Evolutionary conservation across 2,113 vertebrate species (phyloP).

Genomic region (Spea bombifrons): DNA sequence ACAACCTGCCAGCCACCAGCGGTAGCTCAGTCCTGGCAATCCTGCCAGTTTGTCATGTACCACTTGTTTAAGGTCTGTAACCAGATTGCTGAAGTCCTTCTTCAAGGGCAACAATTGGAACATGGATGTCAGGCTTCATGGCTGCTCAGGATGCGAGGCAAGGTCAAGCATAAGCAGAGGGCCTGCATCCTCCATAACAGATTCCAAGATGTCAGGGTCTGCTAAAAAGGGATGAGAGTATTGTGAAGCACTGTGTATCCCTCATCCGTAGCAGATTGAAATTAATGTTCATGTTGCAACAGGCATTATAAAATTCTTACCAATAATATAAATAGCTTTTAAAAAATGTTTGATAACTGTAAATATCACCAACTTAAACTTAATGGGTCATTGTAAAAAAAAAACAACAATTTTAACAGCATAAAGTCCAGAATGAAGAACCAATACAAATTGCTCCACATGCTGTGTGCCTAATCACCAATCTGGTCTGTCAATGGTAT

Average conservation of each 20-base stretch:
- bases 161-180: too few relatives aligned
- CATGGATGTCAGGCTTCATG: too few relatives aligned
- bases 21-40: too few relatives aligned
- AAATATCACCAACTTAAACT: neutral
- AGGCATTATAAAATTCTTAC: neutral
- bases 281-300: neutral
- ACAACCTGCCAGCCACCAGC: too few relatives aligned
- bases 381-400: neutral
- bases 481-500: conserved; percentile 28
- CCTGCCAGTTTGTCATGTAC: too few relatives aligned
- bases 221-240: too few relatives aligned
- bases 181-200: too few relatives aligned
- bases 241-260: conserved; percentile 30
- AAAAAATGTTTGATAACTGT: neutral
- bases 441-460: conserved; percentile 37
- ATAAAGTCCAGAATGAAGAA: conserved; percentile 27
- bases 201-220: too few relatives aligned
- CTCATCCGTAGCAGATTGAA: conserved; percentile 3
- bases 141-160: too few relatives aligned
- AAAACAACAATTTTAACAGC: neutral
- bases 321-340: neutral
- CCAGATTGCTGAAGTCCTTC: too few relatives aligned
- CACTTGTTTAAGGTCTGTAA: too few relatives aligned
- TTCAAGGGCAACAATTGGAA: too few relatives aligned
- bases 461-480: conserved; percentile 40